A percentile compares a stretch with the other conserved stretches of the same genome.
These are phyloP conservation scores for Dendrocincla fuliginosa DNA, from an alignment of 2,797 vertebrate species.

Conservation along the genomic window DNA sequence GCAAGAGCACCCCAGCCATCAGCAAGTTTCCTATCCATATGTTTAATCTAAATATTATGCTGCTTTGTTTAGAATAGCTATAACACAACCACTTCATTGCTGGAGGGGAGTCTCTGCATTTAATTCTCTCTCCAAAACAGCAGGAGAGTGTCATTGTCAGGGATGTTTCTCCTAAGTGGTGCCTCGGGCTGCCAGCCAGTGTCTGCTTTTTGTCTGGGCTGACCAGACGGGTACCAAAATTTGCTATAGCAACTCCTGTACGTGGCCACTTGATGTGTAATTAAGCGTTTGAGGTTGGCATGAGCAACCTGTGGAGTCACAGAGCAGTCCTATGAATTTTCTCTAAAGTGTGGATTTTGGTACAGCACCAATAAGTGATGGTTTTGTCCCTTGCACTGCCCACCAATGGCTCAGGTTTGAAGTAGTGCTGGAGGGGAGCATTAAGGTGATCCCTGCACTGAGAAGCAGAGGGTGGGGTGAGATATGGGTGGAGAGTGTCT, in stretches of 20 bases:
- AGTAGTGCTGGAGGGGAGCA: accelerated
- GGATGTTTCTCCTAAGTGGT: neutral
- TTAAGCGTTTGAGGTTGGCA: neutral
- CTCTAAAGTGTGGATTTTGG: neutral
- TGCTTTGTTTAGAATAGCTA: neutral
- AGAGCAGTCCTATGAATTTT: neutral
- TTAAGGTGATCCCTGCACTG: neutral
- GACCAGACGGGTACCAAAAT: neutral
- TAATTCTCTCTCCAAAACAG: neutral
- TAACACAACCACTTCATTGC: neutral
- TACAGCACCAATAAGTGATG: neutral
- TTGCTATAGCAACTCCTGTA: neutral
- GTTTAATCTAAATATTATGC: neutral
- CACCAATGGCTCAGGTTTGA: neutral
- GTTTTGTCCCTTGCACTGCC: neutral
- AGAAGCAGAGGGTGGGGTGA: neutral
- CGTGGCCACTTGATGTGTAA: neutral
- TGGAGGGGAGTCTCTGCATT: neutral
- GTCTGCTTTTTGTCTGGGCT: constrained; percentile 30
- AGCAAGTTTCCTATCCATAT: neutral
- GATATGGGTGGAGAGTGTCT: neutral
- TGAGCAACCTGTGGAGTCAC: neutral
- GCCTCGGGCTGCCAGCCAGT: constrained; percentile 14
- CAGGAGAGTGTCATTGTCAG: neutral
- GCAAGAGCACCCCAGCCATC: neutral